phyloP scores from a whole-genome alignment of 2,888 invertebrate species.

The Listrodromus nycthemerus region DNA sequence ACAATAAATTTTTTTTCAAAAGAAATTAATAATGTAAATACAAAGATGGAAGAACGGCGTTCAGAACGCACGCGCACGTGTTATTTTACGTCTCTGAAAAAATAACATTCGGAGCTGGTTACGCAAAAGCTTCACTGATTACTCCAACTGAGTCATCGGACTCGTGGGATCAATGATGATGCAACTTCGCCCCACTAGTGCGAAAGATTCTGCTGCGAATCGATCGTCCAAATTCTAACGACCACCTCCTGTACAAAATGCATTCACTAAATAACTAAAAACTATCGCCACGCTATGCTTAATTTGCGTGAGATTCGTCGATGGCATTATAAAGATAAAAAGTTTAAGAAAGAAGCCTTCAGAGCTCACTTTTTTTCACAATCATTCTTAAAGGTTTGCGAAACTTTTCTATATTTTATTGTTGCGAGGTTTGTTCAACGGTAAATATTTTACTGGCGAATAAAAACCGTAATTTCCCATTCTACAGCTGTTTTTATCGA shows the following conservation, averaged over 20 bases:
- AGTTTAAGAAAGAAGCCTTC: background rate
- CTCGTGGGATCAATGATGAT: slow-evolving; percentile 56
- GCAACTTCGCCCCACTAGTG: slow-evolving; percentile 58
- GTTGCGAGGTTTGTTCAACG: background rate
- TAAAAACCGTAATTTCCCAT: background rate
- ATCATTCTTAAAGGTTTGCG: background rate
- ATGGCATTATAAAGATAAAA: background rate
- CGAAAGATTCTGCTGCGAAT: slow-evolving; percentile 52
- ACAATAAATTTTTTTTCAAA: background rate
- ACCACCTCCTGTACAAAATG: background rate
- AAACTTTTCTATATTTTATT: background rate
- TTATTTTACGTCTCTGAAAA: slow-evolving; percentile 14
- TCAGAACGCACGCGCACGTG: slow-evolving; percentile 25
- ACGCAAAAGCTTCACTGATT: slow-evolving; percentile 37
- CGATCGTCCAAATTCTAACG: slow-evolving; percentile 39
- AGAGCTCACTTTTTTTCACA: too few species aligned
- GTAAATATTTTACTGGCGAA: background rate
- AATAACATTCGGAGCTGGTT: slow-evolving; percentile 14
- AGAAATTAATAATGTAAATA: background rate
- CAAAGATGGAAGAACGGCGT: background rate
- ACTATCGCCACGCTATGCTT: background rate
- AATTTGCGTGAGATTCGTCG: background rate
- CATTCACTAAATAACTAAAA: background rate
- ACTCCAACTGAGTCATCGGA: slow-evolving; percentile 54
- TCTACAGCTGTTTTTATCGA: background rate